phyloP scores from a whole-genome alignment of 2,888 invertebrate genomes.

The Pterostichus madidus region DNA sequence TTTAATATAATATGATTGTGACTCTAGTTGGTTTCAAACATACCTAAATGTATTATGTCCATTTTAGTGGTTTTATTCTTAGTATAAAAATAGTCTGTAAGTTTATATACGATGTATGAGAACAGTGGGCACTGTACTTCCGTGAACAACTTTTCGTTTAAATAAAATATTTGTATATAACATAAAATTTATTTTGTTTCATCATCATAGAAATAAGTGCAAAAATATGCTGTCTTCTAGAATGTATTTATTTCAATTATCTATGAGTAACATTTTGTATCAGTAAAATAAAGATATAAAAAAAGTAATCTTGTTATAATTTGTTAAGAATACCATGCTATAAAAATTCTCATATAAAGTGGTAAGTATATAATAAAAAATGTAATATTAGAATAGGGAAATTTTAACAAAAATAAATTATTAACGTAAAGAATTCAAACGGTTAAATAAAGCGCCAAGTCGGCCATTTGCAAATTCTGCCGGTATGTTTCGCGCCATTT shows the following conservation, averaged over 20 bases:
- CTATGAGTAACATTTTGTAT: conserved; percentile 57
- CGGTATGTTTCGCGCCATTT: conserved; percentile 61
- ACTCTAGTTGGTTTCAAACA: conserved; percentile 62
- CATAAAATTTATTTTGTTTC: conserved; percentile 42
- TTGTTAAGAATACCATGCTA: not conserved
- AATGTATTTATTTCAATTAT: conserved; percentile 62
- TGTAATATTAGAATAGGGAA: not conserved
- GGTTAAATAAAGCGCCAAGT: not conserved
- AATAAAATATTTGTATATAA: conserved; percentile 73
- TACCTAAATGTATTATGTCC: conserved; percentile 67
- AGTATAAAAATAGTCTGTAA: conserved; percentile 69
- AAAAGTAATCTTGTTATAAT: not conserved
- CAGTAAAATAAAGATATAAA: conserved; percentile 38
- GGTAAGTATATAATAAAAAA: conserved; percentile 1
- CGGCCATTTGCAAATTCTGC: conserved; percentile 39
- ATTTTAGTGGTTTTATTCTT: conserved; percentile 66
- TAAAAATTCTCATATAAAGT: not conserved
- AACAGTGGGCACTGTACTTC: conserved; percentile 74
- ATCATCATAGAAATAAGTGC: conserved; percentile 68
- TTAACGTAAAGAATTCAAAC: too few relatives aligned
- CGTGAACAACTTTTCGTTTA: conserved; percentile 70
- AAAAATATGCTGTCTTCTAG: conserved; percentile 42
- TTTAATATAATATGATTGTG: conserved; percentile 25
- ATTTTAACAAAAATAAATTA: too few relatives aligned
- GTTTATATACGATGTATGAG: conserved; percentile 73